These are phyloP conservation scores for Cephus spinipes DNA, from an alignment of 2,888 invertebrate genomes.

Conservation along the genomic window DNA sequence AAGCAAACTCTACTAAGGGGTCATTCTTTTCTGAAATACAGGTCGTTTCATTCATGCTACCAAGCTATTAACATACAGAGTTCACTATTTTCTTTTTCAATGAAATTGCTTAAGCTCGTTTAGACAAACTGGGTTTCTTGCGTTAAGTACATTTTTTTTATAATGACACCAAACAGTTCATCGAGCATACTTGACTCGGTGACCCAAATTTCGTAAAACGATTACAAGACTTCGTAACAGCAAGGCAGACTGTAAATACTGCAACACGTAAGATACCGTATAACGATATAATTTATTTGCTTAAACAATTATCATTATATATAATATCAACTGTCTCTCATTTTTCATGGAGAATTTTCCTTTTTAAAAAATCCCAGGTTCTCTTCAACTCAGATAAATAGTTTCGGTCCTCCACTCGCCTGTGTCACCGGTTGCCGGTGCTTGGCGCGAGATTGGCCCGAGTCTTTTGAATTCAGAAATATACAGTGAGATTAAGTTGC, in stretches of 20 bases:
- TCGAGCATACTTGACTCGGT: slow-evolving; percentile 11
- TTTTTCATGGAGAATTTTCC: neutral
- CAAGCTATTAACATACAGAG: neutral
- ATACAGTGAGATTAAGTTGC: slow-evolving; percentile 79
- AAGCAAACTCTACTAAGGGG: neutral
- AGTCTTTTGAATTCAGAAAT: slow-evolving; percentile 68
- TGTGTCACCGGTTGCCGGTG: neutral
- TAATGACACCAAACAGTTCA: neutral
- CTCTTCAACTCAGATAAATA: neutral
- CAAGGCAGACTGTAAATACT: neutral
- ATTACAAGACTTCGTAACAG: neutral
- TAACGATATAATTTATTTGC: neutral
- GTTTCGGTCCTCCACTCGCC: neutral
- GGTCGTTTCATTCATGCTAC: neutral
- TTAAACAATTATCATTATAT: neutral
- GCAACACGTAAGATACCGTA: neutral
- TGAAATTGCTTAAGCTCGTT: neutral
- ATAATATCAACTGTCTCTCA: neutral
- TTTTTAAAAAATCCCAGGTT: neutral
- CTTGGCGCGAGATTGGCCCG: no score
- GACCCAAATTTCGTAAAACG: slow-evolving; percentile 10
- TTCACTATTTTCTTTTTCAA: neutral
- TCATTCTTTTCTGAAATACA: neutral
- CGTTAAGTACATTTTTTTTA: neutral
- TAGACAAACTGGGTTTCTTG: neutral